Evolutionary conservation across 2,113 vertebrate species (phyloP).

Genomic region (Mustela lutreola): DNA sequence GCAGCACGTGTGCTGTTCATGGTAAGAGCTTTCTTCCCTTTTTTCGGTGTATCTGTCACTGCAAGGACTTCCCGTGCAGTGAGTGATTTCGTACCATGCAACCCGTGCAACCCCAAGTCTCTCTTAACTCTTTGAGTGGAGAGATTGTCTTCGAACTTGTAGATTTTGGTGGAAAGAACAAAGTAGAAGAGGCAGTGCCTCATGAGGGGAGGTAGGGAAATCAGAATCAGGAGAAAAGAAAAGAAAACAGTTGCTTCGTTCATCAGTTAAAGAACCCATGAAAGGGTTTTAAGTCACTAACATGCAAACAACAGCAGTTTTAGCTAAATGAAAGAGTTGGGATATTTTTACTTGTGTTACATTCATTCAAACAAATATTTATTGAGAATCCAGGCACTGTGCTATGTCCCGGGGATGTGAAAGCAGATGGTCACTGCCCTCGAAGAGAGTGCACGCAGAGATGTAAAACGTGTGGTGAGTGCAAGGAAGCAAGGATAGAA

Average conservation of each 20-base stretch:
- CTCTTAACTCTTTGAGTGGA: slow-evolving; percentile 2
- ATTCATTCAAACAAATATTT: background rate
- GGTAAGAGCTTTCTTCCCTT: background rate
- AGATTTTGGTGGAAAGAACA: background rate
- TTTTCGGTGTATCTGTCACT: accelerated
- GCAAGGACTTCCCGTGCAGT: background rate
- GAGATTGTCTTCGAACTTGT: slow-evolving; percentile 15
- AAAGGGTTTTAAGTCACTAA: background rate
- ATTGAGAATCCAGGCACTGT: background rate
- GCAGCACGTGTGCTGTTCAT: accelerated
- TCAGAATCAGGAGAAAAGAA: background rate
- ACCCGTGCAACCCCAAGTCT: background rate
- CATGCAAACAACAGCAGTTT: background rate
- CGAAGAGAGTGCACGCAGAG: background rate
- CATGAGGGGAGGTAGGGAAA: background rate
- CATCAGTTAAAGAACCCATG: background rate
- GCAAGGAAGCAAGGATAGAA: background rate
- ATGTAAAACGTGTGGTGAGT: background rate
- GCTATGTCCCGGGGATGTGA: background rate
- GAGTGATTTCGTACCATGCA: background rate
- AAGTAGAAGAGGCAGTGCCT: background rate
- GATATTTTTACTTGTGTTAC: background rate
- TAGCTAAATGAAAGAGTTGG: background rate
- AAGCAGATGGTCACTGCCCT: background rate
- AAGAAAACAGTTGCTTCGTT: background rate